These are phyloP conservation scores for Beaufortia kweichowensis DNA, from an alignment of 2,113 vertebrate genomes.

Conservation along the genomic window DNA sequence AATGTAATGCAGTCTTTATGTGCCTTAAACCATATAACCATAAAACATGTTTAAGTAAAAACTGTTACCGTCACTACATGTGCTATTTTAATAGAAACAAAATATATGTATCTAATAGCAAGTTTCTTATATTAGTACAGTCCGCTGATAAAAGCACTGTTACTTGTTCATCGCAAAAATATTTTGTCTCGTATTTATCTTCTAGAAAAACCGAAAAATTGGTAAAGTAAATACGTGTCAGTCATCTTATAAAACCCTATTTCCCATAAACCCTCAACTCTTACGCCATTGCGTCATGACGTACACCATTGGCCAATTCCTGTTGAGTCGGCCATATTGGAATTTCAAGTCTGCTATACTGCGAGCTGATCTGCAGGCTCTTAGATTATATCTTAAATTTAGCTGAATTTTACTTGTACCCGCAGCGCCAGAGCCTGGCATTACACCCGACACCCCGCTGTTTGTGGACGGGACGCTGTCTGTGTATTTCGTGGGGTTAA, in stretches of 20 bases:
- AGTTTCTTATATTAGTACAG: no score
- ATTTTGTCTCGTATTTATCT: no score
- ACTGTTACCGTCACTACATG: background rate
- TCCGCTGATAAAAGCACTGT: no score
- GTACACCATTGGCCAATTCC: constrained; percentile 64
- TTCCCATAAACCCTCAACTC: constrained; percentile 62
- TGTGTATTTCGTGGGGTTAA: constrained; percentile 61
- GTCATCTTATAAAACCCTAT: constrained; percentile 54
- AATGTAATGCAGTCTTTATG: no score
- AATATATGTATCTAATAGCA: no score
- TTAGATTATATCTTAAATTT: constrained; percentile 62
- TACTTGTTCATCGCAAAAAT: no score
- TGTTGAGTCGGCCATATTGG: constrained; percentile 78
- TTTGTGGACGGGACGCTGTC: constrained; percentile 67
- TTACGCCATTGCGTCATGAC: constrained; percentile 58
- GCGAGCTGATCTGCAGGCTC: constrained; percentile 64
- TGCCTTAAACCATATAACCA: no score
- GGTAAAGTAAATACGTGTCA: background rate
- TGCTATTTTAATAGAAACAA: no score
- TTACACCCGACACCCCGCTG: constrained; percentile 62
- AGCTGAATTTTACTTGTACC: constrained; percentile 47
- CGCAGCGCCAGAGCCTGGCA: constrained; percentile 51
- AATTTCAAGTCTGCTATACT: constrained; percentile 76
- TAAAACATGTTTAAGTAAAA: no score
- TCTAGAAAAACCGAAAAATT: no score